Evolutionary conservation across 2,113 vertebrate genomes (phyloP).

Genomic region (Rattus norvegicus): GRCr8 NC_086034.1:48760001-48760500

Average conservation of each 20-base stretch:
- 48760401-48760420: slow-evolving; percentile 29
- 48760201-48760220: background rate
- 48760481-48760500: slow-evolving; percentile 52
- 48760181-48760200: background rate
- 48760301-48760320: background rate
- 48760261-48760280: background rate
- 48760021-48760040: background rate
- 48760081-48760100: background rate
- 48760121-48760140: background rate
- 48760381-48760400: slow-evolving; percentile 33
- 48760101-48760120: background rate
- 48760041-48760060: background rate
- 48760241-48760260: background rate
- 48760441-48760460: background rate
- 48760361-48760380: background rate
- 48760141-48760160: rapidly evolving
- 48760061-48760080: background rate
- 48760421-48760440: background rate
- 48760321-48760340: background rate
- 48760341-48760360: slow-evolving; percentile 59
- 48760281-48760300: background rate
- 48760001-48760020: background rate
- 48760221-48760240: background rate
- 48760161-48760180: background rate
- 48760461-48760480: slow-evolving; percentile 52